Conservation (phyloP, 2,797 vertebrate genomes). For the Kryptolebias ocellatus region DNA sequence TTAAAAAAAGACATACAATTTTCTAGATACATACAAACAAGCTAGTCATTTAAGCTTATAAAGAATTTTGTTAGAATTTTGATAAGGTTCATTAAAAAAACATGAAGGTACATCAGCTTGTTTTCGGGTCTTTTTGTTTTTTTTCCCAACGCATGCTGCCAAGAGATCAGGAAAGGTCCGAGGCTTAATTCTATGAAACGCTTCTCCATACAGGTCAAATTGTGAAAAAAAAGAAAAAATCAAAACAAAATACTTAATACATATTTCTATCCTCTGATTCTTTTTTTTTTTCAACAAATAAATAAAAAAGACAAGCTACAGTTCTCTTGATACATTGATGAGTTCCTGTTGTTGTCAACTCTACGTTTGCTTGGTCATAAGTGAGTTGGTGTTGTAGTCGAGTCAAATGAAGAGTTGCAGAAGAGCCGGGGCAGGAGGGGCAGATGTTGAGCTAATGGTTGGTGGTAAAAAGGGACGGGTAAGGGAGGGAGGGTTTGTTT, state of each 20-base stretch:
- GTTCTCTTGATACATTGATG: conserved; percentile 53
- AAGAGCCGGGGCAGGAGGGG: conserved; percentile 43
- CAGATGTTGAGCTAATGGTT: conserved; percentile 46
- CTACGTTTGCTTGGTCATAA: conserved; percentile 54
- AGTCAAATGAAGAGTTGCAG: conserved; percentile 35
- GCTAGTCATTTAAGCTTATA: conserved; percentile 40
- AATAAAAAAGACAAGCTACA: conserved; percentile 76
- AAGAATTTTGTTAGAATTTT: conserved; percentile 40
- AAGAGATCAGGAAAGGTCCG: no score
- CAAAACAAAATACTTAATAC: conserved; percentile 58
- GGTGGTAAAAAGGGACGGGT: conserved; percentile 11
- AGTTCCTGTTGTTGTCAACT: conserved; percentile 58
- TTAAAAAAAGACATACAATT: conserved; percentile 36
- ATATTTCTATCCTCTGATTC: conserved; percentile 39
- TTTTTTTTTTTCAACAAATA: conserved; percentile 72
- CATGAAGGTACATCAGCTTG: conserved; percentile 43
- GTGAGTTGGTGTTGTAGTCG: conserved; percentile 27
- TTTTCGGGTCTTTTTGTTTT: conserved; percentile 61
- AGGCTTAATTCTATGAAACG: no score
- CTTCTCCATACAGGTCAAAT: no score
- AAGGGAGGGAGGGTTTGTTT: conserved; percentile 9
- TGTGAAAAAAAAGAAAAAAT: conserved; percentile 36
- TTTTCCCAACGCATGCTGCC: conserved; percentile 28
- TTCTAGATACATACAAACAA: conserved; percentile 62
- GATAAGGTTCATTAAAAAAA: conserved; percentile 40